Percentiles rank a stretch among this genome's conserved stretches.
phyloP scores from a whole-genome alignment of 2,113 vertebrate genomes.

The Spea bombifrons region DNA sequence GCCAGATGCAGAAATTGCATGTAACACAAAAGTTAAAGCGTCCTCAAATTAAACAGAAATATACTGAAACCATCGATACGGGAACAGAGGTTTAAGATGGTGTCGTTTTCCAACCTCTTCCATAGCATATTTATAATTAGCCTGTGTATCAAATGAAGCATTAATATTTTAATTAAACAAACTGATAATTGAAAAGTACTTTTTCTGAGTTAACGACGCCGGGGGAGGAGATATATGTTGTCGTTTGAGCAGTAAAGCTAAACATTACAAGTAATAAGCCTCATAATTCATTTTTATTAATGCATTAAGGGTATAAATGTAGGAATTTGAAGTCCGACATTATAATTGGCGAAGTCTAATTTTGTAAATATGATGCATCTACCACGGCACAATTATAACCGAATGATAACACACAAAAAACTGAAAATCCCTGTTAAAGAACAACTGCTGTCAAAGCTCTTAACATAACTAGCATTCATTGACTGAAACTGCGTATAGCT shows the following conservation, averaged over 20 bases:
- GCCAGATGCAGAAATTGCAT: no score
- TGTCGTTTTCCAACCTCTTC: conserved; percentile 3
- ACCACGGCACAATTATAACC: no score
- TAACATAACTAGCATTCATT: no score
- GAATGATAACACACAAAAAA: no score
- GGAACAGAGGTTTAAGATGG: not conserved
- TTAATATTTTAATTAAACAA: conserved; percentile 24
- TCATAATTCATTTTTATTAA: conserved; percentile 4
- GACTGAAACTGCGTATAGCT: no score
- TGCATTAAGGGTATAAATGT: not conserved
- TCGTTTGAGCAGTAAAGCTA: not conserved
- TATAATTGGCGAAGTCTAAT: not conserved
- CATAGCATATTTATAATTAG: conserved; percentile 3
- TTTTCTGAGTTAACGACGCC: conserved; percentile 3
- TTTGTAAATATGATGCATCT: no score
- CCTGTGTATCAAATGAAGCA: conserved; percentile 13
- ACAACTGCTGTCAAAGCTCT: no score
- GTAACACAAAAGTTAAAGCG: no score
- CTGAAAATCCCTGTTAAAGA: no score
- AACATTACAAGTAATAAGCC: not conserved
- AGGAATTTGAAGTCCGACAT: not conserved
- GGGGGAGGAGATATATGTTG: conserved; percentile 14
- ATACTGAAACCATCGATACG: not conserved
- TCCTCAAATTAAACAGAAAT: not conserved
- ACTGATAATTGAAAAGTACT: conserved; percentile 19